phyloP scores from a whole-genome alignment of 2,888 invertebrate species.

The Drosophila anomalata region DNA sequence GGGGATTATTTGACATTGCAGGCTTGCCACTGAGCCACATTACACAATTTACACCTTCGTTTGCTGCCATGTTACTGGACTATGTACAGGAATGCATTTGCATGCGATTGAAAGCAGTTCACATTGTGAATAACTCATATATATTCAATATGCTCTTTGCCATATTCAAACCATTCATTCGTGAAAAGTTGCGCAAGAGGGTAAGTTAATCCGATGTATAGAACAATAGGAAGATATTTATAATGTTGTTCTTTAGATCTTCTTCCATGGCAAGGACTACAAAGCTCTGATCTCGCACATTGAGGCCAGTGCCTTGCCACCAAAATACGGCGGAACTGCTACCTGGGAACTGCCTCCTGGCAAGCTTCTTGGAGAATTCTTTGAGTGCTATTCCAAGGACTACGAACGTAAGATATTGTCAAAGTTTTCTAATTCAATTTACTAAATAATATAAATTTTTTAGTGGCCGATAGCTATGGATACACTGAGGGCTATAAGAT shows the following conservation, averaged over 20 bases:
- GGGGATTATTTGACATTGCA: slow-evolving; percentile 2
- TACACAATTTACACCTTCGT: slow-evolving; percentile 90
- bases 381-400: slow-evolving; percentile 87
- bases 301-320: slow-evolving; percentile 86
- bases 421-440: fast-evolving
- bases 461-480: slow-evolving; percentile 86
- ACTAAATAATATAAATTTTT: background rate
- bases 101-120: slow-evolving; percentile 92
- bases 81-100: slow-evolving; percentile 93
- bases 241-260: slow-evolving; percentile 84
- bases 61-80: slow-evolving; percentile 89
- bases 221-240: background rate
- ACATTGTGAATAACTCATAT: slow-evolving; percentile 94
- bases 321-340: slow-evolving; percentile 88
- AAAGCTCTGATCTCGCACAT: slow-evolving; percentile 86
- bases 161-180: slow-evolving; percentile 94
- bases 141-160: slow-evolving; percentile 94
- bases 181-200: slow-evolving; percentile 91
- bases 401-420: slow-evolving; percentile 86
- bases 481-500: slow-evolving; percentile 84
- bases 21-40: slow-evolving; percentile 89
- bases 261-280: slow-evolving; percentile 90
- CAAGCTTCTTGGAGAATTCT: slow-evolving; percentile 87
- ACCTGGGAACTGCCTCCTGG: slow-evolving; percentile 86
- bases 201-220: slow-evolving; percentile 84